phyloP scores from a whole-genome alignment of 2,888 invertebrate species.

The Phrixothrix hirtus region DNA sequence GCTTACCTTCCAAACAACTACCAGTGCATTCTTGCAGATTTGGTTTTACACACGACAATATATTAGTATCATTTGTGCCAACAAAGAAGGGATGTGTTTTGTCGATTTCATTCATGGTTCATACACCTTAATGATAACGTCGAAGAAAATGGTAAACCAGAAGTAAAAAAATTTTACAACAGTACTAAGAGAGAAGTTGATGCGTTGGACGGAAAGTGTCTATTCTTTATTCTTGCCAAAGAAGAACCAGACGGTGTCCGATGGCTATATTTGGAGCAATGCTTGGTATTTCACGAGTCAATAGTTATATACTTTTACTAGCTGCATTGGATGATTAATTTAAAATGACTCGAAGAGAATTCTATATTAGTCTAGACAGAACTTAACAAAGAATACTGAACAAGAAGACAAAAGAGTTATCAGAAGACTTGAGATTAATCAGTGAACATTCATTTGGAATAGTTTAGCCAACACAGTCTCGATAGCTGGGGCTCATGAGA shows the following conservation, averaged over 20 bases:
- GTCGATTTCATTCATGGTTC: background rate
- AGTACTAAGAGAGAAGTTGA: no score
- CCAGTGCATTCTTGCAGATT: no score
- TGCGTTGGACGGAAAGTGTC: no score
- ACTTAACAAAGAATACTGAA: no score
- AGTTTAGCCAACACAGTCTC: background rate
- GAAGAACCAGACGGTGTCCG: no score
- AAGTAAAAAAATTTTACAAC: no score
- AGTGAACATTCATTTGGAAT: background rate
- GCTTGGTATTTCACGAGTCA: constrained; percentile 10
- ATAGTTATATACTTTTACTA: constrained; percentile 7
- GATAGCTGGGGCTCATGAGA: background rate
- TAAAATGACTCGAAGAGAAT: constrained; percentile 10
- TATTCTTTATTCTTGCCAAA: no score
- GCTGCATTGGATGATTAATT: background rate
- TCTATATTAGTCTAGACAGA: no score
- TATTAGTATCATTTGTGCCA: constrained; percentile 4
- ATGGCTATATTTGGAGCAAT: constrained; percentile 8
- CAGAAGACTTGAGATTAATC: background rate
- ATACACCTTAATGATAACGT: no score
- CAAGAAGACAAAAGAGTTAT: background rate
- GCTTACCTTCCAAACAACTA: no score
- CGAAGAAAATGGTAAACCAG: no score
- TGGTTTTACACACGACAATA: no score
- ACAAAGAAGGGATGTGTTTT: background rate